Evolutionary conservation across 1,140 invertebrate species (phyloP).

Genomic region (Stegodyphus mimosarum): DNA sequence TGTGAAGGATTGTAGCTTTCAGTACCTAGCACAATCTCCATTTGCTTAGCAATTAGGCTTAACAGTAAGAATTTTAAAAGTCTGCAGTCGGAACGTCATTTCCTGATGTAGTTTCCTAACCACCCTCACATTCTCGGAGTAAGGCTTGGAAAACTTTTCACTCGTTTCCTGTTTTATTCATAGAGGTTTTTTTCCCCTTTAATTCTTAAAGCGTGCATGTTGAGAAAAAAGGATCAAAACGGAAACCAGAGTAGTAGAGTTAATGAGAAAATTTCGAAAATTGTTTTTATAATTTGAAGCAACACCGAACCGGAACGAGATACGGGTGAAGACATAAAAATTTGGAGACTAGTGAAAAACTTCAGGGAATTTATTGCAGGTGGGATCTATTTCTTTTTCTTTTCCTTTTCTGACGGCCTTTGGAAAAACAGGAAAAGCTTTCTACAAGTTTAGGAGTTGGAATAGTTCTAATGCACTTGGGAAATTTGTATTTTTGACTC

Average conservation of each 20-base stretch:
- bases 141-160: too few species aligned
- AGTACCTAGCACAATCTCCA: neutral
- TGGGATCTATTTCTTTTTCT: too few species aligned
- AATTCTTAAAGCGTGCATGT: too few species aligned
- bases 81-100: neutral
- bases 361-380: neutral
- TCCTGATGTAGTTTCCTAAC: neutral
- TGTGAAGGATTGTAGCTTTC: too few species aligned
- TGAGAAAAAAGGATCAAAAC: constrained; percentile 1
- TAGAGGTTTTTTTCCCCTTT: too few species aligned
- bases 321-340: neutral
- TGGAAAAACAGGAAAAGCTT: neutral
- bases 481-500: neutral
- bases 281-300: neutral
- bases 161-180: too few species aligned
- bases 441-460: constrained; percentile 14
- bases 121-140: too few species aligned
- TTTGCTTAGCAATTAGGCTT: constrained; percentile 20
- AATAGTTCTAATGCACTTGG: neutral
- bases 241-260: constrained; percentile 6
- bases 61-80: constrained; percentile 8
- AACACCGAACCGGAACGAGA: neutral
- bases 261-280: constrained; percentile 44
- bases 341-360: neutral
- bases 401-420: too few species aligned